Evolutionary conservation across 2,113 vertebrate genomes (phyloP).

Genomic region (Gasterosteus nipponicus): DNA sequence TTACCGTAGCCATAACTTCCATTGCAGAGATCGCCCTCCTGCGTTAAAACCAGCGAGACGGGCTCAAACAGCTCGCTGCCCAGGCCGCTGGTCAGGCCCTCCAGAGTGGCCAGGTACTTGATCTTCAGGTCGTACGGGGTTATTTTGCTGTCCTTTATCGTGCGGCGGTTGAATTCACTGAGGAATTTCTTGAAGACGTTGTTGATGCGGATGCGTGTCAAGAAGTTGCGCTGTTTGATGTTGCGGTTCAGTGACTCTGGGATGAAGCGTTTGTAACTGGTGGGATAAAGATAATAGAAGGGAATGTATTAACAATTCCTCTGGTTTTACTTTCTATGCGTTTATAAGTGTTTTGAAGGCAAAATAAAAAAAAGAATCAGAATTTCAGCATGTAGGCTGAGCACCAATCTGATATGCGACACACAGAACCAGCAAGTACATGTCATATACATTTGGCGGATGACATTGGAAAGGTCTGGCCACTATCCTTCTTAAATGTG

Average conservation of each 20-base stretch:
- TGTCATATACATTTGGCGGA: not conserved
- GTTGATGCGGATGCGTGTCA: constrained; percentile 94
- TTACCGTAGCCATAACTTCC: constrained; percentile 58
- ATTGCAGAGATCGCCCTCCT: constrained; percentile 85
- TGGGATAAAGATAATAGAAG: not conserved
- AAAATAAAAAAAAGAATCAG: no score
- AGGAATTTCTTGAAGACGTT: constrained; percentile 98
- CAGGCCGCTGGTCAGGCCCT: constrained; percentile 88
- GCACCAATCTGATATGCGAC: not conserved
- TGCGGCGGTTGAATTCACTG: constrained; percentile 93
- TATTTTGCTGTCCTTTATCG: constrained; percentile 91
- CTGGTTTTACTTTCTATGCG: not conserved
- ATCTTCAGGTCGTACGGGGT: constrained; percentile 92
- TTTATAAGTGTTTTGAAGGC: no score
- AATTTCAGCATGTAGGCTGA: not conserved
- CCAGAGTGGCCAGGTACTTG: constrained; percentile 95
- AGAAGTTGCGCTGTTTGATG: constrained; percentile 93
- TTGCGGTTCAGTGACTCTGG: constrained; percentile 90
- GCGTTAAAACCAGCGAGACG: constrained; percentile 78
- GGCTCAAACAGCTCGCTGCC: constrained; percentile 89
- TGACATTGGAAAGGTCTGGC: not conserved
- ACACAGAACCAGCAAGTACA: not conserved
- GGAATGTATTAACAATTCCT: not conserved
- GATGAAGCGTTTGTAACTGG: constrained; percentile 94
- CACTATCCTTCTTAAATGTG: not conserved